These are phyloP conservation scores for Steromphala cineraria DNA, from an alignment of 2,888 invertebrate species.

Conservation along the genomic window DNA sequence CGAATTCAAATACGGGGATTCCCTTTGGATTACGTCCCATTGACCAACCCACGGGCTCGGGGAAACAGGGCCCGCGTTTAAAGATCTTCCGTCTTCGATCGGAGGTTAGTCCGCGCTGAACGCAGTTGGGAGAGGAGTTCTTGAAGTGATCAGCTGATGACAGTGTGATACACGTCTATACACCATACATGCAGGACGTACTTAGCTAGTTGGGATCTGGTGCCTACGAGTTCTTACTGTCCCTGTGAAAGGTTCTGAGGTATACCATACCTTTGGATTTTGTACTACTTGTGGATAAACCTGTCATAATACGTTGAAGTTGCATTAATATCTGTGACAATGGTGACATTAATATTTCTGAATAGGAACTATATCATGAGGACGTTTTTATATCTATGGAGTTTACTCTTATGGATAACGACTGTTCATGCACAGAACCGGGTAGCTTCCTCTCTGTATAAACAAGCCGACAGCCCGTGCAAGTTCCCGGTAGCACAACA, in stretches of 20 bases:
- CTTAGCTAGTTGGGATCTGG: no score
- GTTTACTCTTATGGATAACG: neutral
- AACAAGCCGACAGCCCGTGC: constrained; percentile 3
- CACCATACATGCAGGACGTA: neutral
- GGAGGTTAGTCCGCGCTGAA: neutral
- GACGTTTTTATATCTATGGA: neutral
- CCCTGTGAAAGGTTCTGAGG: neutral
- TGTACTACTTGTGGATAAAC: neutral
- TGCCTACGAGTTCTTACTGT: no score
- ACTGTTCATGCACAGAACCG: neutral
- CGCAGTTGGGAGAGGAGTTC: neutral
- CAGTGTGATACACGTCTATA: neutral
- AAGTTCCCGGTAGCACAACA: constrained; percentile 23
- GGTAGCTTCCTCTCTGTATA: constrained; percentile 6
- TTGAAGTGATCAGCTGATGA: neutral
- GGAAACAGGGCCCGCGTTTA: neutral
- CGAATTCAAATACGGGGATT: constrained; percentile 19
- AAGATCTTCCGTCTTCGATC: constrained; percentile 13
- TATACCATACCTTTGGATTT: neutral
- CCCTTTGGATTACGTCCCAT: constrained; percentile 2
- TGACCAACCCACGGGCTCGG: neutral
- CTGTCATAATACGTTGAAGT: neutral
- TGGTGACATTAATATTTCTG: neutral
- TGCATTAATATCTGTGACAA: neutral
- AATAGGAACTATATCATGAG: neutral